Base-by-base conservation (phyloP, 2,113 vertebrate genomes). In the Hippocampus zosterae region DNA sequence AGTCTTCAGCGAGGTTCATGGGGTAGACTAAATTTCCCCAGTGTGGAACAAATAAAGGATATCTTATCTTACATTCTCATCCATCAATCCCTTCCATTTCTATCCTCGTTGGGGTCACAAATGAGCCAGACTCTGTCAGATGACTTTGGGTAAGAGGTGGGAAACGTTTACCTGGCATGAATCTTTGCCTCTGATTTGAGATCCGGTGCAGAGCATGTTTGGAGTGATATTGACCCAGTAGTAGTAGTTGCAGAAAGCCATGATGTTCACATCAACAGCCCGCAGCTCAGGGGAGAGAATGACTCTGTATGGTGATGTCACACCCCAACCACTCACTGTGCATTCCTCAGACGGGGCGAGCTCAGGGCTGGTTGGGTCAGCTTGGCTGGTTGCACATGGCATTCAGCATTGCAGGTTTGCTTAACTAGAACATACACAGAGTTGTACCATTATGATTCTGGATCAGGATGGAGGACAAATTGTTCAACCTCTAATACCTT, bases 201-300 rank as follows among this genome's bases (percentile, higher is more conserved):
- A 88, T 50, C 91, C 92, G 15, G 92, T 91, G 72, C 92, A 92
- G 9, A 93, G 0, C 92, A 93, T 93, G 77, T 89, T 91, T 8
- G 71, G 0, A 0, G 81, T 91, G 79, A 92, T 76, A 68, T 37
- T 73, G 48, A 53, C 48, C 83, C 72, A 77, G 78, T 92, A 92
- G 73, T 92, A 92, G 73, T 81, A 90, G 56, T 75, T 2, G 83
- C 91, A 93, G 6, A 6, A 41, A 0, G 77, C 8, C 0, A 82
- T 48, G 8, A 82, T 66, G 7, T 18, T 68, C 62, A 93, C 90
- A 2, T 92, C 78, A 69, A 92, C 91, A 1, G 91, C 84, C 1
- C 87, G 90, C 0, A 93, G 81, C 56, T 75, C 83, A 0, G 82
- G 76, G 5, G 92, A 92, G 15, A 92, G 88, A 65, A 3, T 10